Conservation (phyloP, 2,113 vertebrate species). For the Saimiri boliviensis region DNA sequence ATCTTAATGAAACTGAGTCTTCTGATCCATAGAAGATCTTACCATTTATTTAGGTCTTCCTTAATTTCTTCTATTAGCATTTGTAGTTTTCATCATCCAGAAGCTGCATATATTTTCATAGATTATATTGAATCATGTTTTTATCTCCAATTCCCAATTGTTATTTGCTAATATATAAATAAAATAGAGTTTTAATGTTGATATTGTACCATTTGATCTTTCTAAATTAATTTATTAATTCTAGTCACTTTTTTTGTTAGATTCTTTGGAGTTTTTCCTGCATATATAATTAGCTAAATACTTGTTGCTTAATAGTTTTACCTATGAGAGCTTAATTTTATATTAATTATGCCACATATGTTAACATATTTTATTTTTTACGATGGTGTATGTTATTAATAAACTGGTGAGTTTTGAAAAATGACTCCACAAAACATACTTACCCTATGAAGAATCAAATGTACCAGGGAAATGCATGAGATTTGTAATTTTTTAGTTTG, state of each 20-base stretch:
- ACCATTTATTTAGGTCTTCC: not conserved
- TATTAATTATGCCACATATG: not conserved
- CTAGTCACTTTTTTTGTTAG: not conserved
- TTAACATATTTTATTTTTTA: constrained; percentile 29
- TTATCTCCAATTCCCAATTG: not conserved
- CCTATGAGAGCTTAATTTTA: not conserved
- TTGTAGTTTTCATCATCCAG: not conserved
- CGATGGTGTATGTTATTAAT: not conserved
- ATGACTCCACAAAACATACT: not conserved
- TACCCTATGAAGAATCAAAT: not conserved
- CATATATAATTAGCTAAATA: not conserved
- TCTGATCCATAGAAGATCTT: not conserved
- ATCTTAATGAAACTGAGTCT: not conserved
- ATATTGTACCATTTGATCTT: not conserved
- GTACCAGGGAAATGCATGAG: not conserved
- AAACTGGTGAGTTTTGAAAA: not conserved
- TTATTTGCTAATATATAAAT: not conserved
- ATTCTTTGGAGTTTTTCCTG: not conserved
- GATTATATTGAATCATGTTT: not conserved
- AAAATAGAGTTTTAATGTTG: not conserved
- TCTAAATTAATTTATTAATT: not conserved
- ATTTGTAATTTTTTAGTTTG: not conserved
- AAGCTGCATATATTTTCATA: not conserved
- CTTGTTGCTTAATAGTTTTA: not conserved
- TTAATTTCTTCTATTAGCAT: not conserved